Base-by-base conservation (phyloP, 2,888 invertebrate species). In the Proisotoma minuta region DNA sequence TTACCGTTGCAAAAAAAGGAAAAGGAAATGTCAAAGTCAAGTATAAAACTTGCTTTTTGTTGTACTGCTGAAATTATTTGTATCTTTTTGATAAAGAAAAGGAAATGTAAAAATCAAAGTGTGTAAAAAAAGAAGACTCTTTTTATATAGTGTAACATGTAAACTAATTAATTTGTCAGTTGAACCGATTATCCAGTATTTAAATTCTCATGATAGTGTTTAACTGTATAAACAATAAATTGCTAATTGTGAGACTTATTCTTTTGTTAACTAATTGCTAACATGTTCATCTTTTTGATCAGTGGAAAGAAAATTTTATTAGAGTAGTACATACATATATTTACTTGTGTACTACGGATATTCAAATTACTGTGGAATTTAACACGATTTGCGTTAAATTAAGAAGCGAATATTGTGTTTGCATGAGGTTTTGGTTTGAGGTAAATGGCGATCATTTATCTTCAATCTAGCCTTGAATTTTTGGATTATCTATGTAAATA, bases 401-500 rank as follows among this genome's bases (percentile, higher is more conserved):
- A 43, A 43, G 15, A 10, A 34, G 15, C 15, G 34, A 8, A 8
- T 34, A 8, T 34, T 34, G 18, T 43, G 20, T 43, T 43, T 43
- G 18, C 43, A 43, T 43, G 5, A 43, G 20, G 20, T 20, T 43
- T 43, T 43, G 43, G 43, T 5, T 43, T 43, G 15, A 43, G 15
- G 34, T 34, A 34, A 4, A 43, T n/a, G 10, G 20, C 5, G 5
- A 43, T 43, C 43, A 43, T 43, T 43, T 18, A 43, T 43, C 43
- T 43, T n/a, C 18, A 34, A 54, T 34, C 53, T 54, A 39, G 53
- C 53, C 53, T 54, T 54, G 53, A 20, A 39, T 3, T 28, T 18
- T 18, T 3, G 34, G n/a, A n/a, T n/a, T n/a, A n/a, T 43, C 4
- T 29, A 54, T 29, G 53, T 54, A 54, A 54, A 54, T 54, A 54